Evolutionary conservation across 2,113 vertebrate species (phyloP), one percentile per base, ranked within the genome.

Genomic region (Falco punctatus): DNA sequence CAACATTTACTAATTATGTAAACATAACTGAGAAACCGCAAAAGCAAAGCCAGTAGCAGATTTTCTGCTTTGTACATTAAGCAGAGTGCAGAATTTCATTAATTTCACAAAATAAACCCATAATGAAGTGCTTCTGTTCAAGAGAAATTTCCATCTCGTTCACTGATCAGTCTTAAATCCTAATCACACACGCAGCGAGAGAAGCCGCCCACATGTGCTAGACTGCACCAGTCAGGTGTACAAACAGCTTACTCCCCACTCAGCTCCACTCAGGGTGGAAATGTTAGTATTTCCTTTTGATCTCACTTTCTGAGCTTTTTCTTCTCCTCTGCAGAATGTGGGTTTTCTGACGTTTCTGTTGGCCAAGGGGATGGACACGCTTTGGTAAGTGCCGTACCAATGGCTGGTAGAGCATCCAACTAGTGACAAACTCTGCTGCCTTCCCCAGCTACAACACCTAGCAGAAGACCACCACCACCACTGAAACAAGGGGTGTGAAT

Each of bases 41-140:
- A 96, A 92, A 92, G 95, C 96, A 81, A 94, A 95, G 96, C 95
- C 95, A 97, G 88, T 66, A 95, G 95, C 86, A 95, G 93, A 96
- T 98, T 98, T 97, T 96, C 97, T 98, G 98, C 98, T 98, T 96
- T 96, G 97, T 97, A 95, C 97, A 98, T 98, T 98, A 97, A 97
- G 97, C 98, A 98, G 97, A 94, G 96, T 91, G 49, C 90, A 73
- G 95, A 96, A 97, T 92, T 95, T 86, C 91, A 96, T 91, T 96
- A 91, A 96, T 94, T 96, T 88, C 91, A 93, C 86, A 89, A 94
- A 96, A 94, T 22, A 92, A 96, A 88, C 86, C 65, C 72, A 48
- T 84, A 88, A 91, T 86, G 88, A 96, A 95, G 61, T 64, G 89
- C 46, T 57, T 90, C 86, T 88, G 94, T 67, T 81, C 30, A 48